Evolutionary conservation across 1,140 invertebrate species (phyloP).

Genomic region (Solenopsis invicta): DNA sequence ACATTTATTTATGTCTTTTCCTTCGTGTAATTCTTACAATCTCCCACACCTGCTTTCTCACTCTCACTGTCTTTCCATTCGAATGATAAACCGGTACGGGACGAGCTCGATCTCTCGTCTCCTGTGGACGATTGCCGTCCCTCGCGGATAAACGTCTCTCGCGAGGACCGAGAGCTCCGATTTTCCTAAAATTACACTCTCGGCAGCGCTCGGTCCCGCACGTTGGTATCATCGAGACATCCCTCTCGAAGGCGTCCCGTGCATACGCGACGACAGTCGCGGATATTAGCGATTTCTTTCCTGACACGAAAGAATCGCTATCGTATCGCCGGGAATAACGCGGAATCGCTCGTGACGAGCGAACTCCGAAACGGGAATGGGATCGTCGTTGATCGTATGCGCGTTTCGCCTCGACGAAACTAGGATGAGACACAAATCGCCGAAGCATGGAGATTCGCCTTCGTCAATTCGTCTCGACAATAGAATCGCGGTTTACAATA

Average conservation of each 20-base stretch:
- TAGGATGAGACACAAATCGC: too few species aligned
- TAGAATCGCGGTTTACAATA: neutral
- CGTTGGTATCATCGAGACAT: constrained; percentile 38
- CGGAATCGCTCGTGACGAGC: neutral
- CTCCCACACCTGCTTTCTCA: constrained; percentile 33
- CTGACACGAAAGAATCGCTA: constrained; percentile 31
- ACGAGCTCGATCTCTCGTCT: constrained; percentile 40
- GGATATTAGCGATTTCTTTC: neutral
- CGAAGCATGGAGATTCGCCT: neutral
- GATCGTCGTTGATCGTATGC: neutral
- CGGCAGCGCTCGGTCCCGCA: constrained; percentile 8
- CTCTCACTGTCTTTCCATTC: constrained; percentile 55
- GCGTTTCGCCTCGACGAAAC: too few species aligned
- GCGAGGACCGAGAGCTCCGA: constrained; percentile 57
- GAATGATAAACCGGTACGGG: constrained; percentile 66
- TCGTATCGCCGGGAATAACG: neutral
- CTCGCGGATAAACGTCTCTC: constrained; percentile 23
- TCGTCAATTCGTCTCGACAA: neutral
- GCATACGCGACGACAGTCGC: neutral
- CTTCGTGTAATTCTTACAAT: constrained; percentile 76
- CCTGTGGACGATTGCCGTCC: constrained; percentile 13
- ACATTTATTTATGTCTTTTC: constrained; percentile 85
- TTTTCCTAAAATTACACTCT: constrained; percentile 68
- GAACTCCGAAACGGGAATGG: neutral
- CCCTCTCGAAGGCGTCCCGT: constrained; percentile 46